Evolutionary conservation across 2,113 vertebrate genomes (phyloP), one percentile per base, ranked within the genome.

Genomic region (Dipodomys merriami): DNA sequence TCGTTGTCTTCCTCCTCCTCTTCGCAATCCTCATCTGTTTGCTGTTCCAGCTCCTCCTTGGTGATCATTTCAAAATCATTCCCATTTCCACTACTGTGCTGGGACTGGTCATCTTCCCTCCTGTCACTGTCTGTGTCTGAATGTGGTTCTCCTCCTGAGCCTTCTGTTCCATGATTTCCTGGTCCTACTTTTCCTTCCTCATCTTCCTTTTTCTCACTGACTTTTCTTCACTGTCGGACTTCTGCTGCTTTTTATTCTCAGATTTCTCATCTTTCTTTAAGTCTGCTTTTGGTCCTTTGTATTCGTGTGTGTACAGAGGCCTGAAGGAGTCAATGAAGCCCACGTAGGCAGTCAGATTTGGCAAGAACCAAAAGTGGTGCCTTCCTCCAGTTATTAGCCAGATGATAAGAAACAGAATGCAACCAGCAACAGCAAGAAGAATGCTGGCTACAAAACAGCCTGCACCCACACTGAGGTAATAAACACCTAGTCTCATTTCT

Each of bases 61-160:
- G 99, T 99, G 98, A 99, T 99, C 99, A 99, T 99, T 98, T 99
- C 99, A 98, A 99, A 99, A 98, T 99, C 99, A 98, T 99, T 99
- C 91, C 98, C 98, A 85, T 98, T 98, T 90, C 99, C 99, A 96
- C 99, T 99, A 98, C 99, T 99, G 98, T 99, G 99, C 91, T 99
- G 99, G 81, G 99, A 99, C 9, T 99, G 98, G 86, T 99, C 99
- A 4, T 99, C 99, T 95, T 99, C 99, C 16, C 99, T 98, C 74
- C 99, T 98, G 97, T 99, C 99, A 96, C 99, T 99, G 98, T 99
- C 99, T 76, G 99, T 99, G 98, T 99, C 99, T 1, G 99, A 99
- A 79, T 99, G 99, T 0, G 98, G 98, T 82, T 99, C 99, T 22
- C 96, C 98, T 20, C 97, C 98, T 0, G 97, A 98, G 78, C 98